Percentiles rank a stretch among this genome's conserved stretches.
Evolutionary conservation across 2,113 vertebrate genomes (phyloP).

Genomic region (Damaliscus lunatus): DNA sequence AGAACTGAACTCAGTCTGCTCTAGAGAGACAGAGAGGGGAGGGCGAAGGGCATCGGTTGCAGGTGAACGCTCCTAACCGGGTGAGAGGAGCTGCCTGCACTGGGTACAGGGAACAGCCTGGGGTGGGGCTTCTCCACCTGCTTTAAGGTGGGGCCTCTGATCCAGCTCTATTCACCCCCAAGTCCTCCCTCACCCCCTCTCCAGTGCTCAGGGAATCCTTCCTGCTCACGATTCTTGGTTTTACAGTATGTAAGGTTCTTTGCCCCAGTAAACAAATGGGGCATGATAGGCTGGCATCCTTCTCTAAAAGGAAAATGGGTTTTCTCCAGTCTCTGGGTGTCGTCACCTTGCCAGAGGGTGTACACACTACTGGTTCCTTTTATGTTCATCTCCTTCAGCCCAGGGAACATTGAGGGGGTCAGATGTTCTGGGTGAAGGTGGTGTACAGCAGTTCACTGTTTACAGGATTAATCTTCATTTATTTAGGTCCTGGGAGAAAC

Average conservation of each 20-base stretch:
- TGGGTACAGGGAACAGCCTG: background rate
- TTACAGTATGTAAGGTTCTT: background rate
- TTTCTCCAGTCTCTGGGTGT: background rate
- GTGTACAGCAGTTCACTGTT: background rate
- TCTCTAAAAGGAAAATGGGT: background rate
- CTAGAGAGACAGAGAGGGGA: background rate
- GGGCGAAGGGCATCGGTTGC: too few relatives aligned
- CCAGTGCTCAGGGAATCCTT: background rate
- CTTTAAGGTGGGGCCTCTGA: rapidly evolving
- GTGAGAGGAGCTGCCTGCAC: background rate
- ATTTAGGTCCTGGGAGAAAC: background rate
- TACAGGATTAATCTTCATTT: background rate
- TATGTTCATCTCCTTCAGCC: background rate
- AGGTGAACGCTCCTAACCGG: background rate
- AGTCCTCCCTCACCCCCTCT: background rate
- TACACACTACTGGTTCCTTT: background rate
- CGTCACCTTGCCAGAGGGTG: background rate
- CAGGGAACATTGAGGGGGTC: background rate
- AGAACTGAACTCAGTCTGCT: background rate
- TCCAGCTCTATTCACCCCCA: background rate
- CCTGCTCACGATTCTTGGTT: background rate
- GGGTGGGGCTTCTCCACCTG: background rate
- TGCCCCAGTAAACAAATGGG: background rate
- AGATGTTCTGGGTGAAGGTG: background rate
- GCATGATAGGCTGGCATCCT: background rate